Evolutionary conservation across 2,888 invertebrate genomes (phyloP).

Genomic region (Stenchaetothrips biformis): DNA sequence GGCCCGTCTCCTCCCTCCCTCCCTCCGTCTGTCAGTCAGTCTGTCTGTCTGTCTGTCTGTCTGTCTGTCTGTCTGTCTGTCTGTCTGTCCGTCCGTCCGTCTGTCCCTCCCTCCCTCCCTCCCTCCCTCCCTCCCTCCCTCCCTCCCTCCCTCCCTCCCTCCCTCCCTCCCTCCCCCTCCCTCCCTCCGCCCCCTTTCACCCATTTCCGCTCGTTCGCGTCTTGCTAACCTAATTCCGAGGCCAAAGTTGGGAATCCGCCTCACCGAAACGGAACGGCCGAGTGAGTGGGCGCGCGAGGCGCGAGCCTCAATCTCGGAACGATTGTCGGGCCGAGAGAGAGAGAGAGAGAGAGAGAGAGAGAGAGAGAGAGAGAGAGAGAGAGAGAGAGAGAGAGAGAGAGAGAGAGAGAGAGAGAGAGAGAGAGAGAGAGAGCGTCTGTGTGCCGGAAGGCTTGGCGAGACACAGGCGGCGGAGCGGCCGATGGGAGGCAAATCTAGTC

Average conservation of each 20-base stretch:
- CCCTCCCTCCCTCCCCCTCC: neutral
- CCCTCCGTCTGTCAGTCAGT: neutral
- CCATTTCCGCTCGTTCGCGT: neutral
- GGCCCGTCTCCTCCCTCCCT: neutral
- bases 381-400: no score
- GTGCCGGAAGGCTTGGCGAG: neutral
- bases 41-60: neutral
- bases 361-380: no score
- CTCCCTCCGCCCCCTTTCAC: neutral
- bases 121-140: neutral
- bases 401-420: no score
- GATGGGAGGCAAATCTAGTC: neutral
- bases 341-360: no score
- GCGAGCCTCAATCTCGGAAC: neutral
- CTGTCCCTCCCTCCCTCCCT: neutral
- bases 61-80: neutral
- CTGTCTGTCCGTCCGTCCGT: no score
- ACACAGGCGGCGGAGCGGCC: neutral
- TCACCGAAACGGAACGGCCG: neutral
- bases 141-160: neutral
- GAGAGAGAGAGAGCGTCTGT: neutral
- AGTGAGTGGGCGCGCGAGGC: neutral
- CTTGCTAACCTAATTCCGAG: neutral
- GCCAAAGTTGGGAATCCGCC: constrained; percentile 1
- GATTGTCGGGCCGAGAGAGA: neutral